Conservation (phyloP, 2,797 vertebrate genomes). For the Phataginus tricuspis region DNA sequence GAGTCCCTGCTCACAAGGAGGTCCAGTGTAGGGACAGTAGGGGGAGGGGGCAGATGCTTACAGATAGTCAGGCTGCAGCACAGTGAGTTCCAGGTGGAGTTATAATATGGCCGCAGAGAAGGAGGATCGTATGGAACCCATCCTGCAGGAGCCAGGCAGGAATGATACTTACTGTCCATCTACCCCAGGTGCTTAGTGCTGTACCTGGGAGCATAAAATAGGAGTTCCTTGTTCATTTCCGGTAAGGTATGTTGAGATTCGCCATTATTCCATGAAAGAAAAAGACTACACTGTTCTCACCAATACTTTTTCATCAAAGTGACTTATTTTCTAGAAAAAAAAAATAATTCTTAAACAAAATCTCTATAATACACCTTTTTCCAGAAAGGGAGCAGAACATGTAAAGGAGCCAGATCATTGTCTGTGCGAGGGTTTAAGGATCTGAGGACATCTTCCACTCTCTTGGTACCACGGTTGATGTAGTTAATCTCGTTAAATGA, state of each 20-base stretch:
- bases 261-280: not conserved
- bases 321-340: not conserved
- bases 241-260: not conserved
- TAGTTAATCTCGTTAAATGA: not conserved
- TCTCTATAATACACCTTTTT: not conserved
- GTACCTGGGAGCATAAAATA: not conserved
- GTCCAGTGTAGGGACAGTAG: too few relatives aligned
- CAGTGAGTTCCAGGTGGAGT: fast-evolving
- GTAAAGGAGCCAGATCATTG: not conserved
- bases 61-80: not conserved
- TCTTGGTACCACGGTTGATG: not conserved
- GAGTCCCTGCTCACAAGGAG: not conserved
- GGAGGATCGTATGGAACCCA: not conserved
- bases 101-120: not conserved
- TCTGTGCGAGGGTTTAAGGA: not conserved
- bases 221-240: not conserved
- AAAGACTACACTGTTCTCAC: not conserved
- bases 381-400: not conserved
- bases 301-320: not conserved
- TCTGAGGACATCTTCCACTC: not conserved
- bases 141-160: not conserved
- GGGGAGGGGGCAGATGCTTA: not conserved
- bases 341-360: not conserved
- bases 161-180: not conserved
- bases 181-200: not conserved